A percentile compares a stretch with the other conserved stretches of the same genome.
Conservation (phyloP, 2,888 invertebrate genomes). For the Gonocerus acuteangulatus region DNA sequence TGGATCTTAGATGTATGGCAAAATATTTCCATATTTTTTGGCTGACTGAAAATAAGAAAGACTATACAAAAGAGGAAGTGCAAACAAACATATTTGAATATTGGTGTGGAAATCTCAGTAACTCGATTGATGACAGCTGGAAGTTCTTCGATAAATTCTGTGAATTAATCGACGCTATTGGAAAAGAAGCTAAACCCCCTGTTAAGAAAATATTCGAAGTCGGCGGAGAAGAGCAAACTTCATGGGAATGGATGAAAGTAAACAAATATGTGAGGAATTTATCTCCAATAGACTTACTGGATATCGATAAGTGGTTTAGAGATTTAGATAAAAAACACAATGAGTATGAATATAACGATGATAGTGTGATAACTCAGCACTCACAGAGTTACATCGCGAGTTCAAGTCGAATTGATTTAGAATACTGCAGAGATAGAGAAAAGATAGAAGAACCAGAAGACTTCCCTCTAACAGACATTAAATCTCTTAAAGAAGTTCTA, state of each 20-base stretch:
- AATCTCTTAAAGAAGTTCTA: background rate
- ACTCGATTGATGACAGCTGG: background rate
- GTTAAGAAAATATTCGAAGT: background rate
- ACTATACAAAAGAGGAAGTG: background rate
- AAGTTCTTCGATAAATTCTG: background rate
- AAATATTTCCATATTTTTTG: background rate
- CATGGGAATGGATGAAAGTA: background rate
- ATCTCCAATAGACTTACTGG: background rate
- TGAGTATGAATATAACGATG: background rate
- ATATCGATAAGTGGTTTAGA: background rate
- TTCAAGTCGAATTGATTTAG: background rate
- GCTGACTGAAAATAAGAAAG: background rate
- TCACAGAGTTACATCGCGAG: background rate
- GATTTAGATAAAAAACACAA: background rate
- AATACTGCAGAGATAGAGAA: background rate
- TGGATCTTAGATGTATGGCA: background rate
- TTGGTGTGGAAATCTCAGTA: background rate
- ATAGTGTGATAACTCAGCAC: too few species aligned
- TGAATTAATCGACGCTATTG: background rate
- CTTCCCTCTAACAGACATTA: background rate
- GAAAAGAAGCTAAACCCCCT: background rate
- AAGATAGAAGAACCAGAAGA: background rate
- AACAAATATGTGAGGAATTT: background rate
- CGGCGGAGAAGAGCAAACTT: background rate
- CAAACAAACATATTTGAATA: background rate